Conservation (phyloP, 2,888 invertebrate species). For the Acutogordius australiensis region DNA sequence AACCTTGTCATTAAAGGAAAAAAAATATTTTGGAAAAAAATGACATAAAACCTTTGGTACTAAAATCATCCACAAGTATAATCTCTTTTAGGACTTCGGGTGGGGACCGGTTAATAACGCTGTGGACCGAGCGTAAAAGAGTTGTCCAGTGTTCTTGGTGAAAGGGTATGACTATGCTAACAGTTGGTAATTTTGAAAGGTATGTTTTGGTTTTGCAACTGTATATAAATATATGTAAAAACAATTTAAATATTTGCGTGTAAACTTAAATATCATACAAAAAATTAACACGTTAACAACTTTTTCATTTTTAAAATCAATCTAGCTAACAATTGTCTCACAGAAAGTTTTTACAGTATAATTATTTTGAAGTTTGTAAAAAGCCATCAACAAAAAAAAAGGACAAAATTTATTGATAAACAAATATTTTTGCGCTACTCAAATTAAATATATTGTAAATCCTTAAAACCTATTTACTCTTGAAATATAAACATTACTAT, state of each 20-base stretch:
- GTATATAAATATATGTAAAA: slow-evolving; percentile 11
- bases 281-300: not conserved
- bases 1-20: no score
- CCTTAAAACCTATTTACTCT: no score
- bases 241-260: not conserved
- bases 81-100: slow-evolving; percentile 26
- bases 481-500: not conserved
- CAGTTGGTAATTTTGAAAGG: slow-evolving; percentile 24
- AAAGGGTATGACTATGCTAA: slow-evolving; percentile 28
- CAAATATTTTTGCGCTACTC: no score
- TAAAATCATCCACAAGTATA: slow-evolving; percentile 27
- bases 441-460: no score
- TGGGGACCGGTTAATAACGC: slow-evolving; percentile 26
- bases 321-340: not conserved
- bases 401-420: not conserved
- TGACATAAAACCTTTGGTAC: slow-evolving; percentile 18
- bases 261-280: not conserved
- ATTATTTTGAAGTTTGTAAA: not conserved
- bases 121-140: slow-evolving; percentile 25
- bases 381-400: not conserved
- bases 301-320: not conserved
- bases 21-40: no score
- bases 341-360: not conserved
- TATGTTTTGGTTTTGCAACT: slow-evolving; percentile 25
- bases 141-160: slow-evolving; percentile 30